Base-by-base conservation (phyloP, 2,888 invertebrate species). In the Eilema caniola region DNA sequence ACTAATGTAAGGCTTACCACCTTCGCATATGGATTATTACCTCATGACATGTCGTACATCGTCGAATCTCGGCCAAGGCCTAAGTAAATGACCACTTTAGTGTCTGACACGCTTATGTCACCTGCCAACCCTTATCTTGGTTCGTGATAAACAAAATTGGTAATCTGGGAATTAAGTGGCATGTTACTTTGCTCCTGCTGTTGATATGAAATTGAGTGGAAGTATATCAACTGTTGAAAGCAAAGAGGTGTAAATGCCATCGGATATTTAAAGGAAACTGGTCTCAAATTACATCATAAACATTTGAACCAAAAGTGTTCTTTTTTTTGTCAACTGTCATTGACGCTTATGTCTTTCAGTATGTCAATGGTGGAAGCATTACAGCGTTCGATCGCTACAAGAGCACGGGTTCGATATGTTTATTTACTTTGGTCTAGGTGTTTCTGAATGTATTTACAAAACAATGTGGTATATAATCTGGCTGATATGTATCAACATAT, bases 101-200 rank as follows among this genome's bases (percentile, higher is more conserved):
- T 47, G 28, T 14, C n/a, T 57, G 31, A 7, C 56, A 33, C 56
- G 33, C 11, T 31, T 62, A 37, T 53, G 41, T 67, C 31, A 67
- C 47, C 47, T 56, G 62, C 28, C 25, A 62, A 53, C 31, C 16
- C 31, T 62, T 53, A 41, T 28, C 59, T 60, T 53, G 16, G 11
- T 61, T 31, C 28, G 24, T 23, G 53, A 62, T 53, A 62, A 67
- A 53, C 62, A 62, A 41, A 25, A 62, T 67, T 47, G 53, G 16
- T 53, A 59, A 24, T 33, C 28, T 10, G 11, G 24, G 7, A 37
- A 59, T 37, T 37, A 66, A 53, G 53, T 53, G 53, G n/a, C 53
- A 33, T 62, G 7, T 37, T 37, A 24, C 24, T 62, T 62, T 24
- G 62, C 62, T 62, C 1, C 31, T 31, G 12, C 31, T 31, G 61